A percentile compares a stretch with the other conserved stretches of the same genome.
Conservation (phyloP, 2,797 vertebrate genomes). For the Vireo griseus region DNA sequence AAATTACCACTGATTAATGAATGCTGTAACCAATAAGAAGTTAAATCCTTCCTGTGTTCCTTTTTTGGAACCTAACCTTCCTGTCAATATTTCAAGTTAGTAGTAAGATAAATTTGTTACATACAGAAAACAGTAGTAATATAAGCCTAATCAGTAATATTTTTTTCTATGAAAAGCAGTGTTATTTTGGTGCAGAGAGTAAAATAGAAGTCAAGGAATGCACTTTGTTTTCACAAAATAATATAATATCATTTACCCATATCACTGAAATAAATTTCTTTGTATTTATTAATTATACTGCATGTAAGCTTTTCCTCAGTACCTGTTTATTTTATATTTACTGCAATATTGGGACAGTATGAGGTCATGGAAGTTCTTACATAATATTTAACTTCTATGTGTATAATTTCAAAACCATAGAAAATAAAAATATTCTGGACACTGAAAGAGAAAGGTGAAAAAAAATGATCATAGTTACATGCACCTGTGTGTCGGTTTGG, state of each 20-base stretch:
- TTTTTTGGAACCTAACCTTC: slow-evolving; percentile 18
- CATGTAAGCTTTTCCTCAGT: background rate
- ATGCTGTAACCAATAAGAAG: slow-evolving; percentile 9
- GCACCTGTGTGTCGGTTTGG: background rate
- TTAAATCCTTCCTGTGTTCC: slow-evolving; percentile 17
- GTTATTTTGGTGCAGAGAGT: background rate
- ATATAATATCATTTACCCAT: background rate
- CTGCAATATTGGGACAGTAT: background rate
- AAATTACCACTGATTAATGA: slow-evolving; percentile 69
- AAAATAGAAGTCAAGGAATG: background rate
- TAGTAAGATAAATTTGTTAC: background rate
- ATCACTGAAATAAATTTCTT: background rate
- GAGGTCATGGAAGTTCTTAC: background rate
- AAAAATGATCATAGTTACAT: background rate
- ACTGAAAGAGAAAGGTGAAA: background rate
- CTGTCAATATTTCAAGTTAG: slow-evolving; percentile 24
- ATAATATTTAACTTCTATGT: background rate
- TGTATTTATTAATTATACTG: background rate
- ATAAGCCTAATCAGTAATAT: background rate
- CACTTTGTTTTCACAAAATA: background rate
- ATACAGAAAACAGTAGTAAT: background rate
- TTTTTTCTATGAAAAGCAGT: background rate
- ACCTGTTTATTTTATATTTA: background rate
- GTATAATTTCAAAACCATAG: background rate
- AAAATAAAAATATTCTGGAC: background rate